These are phyloP conservation scores for Acrobasis consociella DNA, from an alignment of 2,888 invertebrate species.

Conservation along the genomic window DNA sequence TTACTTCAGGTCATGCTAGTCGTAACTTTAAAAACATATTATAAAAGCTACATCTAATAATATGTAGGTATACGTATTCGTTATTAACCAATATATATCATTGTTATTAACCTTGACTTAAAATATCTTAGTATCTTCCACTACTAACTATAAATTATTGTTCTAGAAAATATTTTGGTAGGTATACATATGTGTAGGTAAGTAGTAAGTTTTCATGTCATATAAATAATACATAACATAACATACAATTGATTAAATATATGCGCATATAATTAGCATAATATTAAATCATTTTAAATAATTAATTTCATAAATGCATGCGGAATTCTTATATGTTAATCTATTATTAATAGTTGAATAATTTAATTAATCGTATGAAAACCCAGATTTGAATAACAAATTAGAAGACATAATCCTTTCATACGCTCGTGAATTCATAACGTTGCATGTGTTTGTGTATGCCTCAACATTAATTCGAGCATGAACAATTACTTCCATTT, in stretches of 20 bases:
- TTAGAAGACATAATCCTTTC: not conserved
- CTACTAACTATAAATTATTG: not conserved
- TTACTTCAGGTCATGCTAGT: not conserved
- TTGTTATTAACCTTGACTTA: no score
- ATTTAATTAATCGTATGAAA: slow-evolving; percentile 4
- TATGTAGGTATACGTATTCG: not conserved
- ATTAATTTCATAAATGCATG: not conserved
- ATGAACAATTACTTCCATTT: slow-evolving; percentile 14
- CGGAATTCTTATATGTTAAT: slow-evolving; percentile 1
- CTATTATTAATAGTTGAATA: slow-evolving; percentile 2
- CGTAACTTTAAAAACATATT: not conserved
- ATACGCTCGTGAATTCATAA: slow-evolving; percentile 6
- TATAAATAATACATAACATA: no score
- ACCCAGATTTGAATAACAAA: slow-evolving; percentile 13
- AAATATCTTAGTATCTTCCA: not conserved
- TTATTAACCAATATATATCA: no score
- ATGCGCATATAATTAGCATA: not conserved
- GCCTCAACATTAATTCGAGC: slow-evolving; percentile 9
- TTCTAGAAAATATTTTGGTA: no score
- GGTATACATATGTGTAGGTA: no score
- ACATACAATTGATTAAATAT: not conserved
- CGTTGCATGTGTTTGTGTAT: not conserved
- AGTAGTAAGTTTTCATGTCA: no score
- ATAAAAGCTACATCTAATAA: not conserved
- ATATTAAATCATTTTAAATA: not conserved